These are phyloP conservation scores for Gopherus evgoodei DNA, from an alignment of 2,113 vertebrate species.

Conservation along the genomic window DNA sequence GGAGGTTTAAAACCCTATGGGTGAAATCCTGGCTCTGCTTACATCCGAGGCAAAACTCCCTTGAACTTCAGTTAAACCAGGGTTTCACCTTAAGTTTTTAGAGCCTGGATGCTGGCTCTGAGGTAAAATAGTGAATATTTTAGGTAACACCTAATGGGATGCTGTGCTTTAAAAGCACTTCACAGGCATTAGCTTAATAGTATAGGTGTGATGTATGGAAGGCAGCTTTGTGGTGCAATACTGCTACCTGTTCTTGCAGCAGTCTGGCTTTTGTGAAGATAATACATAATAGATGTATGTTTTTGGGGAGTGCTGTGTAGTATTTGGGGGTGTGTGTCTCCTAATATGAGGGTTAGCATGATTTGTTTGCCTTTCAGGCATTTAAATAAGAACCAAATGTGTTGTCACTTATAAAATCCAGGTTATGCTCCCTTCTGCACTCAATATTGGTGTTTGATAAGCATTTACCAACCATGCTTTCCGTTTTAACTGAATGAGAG, in stretches of 20 bases:
- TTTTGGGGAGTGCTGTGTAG: not conserved
- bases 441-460: not conserved
- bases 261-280: not conserved
- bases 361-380: not conserved
- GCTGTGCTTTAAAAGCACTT: not conserved
- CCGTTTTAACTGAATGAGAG: not conserved
- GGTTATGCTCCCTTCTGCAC: not conserved
- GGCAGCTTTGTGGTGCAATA: not conserved
- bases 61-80: not conserved
- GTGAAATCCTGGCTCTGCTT: not conserved
- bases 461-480: not conserved
- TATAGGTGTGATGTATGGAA: not conserved
- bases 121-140: not conserved
- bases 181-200: not conserved
- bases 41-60: not conserved
- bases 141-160: not conserved
- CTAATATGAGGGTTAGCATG: not conserved
- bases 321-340: not conserved
- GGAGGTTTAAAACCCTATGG: not conserved
- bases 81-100: not conserved
- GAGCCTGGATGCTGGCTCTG: not conserved
- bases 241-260: too few species aligned
- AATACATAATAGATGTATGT: not conserved
- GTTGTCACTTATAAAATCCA: not conserved
- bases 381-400: not conserved